Base-by-base conservation (phyloP, 2,113 vertebrate species). In the Fukomys damarensis region DNA sequence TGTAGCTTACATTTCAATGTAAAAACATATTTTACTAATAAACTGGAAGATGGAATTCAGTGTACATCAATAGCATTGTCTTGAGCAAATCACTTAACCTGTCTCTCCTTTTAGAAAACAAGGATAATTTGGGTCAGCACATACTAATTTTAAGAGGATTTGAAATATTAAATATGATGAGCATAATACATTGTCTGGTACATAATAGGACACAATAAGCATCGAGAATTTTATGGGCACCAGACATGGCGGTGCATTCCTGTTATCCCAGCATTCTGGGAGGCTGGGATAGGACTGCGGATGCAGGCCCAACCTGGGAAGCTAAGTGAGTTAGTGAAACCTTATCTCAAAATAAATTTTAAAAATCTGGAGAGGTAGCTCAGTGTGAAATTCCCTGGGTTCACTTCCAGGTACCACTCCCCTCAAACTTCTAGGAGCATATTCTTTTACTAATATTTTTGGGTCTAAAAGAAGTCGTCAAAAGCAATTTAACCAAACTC, bases 11-110 rank as follows among this genome's bases (percentile, higher is more conserved):
- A 24, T 54, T 86, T 93, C 26, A 54, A 76, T 32, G 32, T n/a
- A 72, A 65, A 54, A 80, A 43, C 43, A n/a, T 87, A 82, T 92
- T 74, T 63, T 85, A 43, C 41, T 65, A 96, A 82, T 49, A 86
- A 4, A 7, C 3, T 65, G 3, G 17, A 92, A 9, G 22, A 7
- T 72, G 10, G 12, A 92, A 77, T 92, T 5, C 17, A 87, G 54
- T 41, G 43, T 43, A 41, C 56, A 93, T 1, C 8, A 92, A 35
- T 8, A 49, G 26, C 43, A 46, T 35, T 84, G 9, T 13, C 54
- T 92, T 80, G 26, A 28, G 24, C 24, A 93, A 96, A 26, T 90
- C 83, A 66, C 7, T 94, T 65, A 61, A 91, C 43, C 32, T 56
- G 28, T 83, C 24, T 88, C 12, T 49, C 68, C 7, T 19, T 76